phyloP scores from a whole-genome alignment of 2,113 vertebrate species.

The Dipodomys merriami region DNA sequence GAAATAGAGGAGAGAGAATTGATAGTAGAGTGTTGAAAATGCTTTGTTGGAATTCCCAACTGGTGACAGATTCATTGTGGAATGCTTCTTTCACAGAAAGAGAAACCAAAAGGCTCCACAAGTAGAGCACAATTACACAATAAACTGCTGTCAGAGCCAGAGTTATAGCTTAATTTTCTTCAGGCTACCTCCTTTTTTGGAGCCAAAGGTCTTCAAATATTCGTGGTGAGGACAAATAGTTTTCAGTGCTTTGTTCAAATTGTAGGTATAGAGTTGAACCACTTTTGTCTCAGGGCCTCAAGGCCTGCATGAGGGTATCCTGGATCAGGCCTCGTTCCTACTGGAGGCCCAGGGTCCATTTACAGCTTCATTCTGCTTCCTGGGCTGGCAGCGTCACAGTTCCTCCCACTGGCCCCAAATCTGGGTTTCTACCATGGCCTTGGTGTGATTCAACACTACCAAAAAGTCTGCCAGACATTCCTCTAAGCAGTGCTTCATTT shows the following conservation, averaged over 20 bases:
- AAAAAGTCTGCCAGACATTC: neutral
- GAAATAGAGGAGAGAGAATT: neutral
- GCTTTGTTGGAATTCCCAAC: neutral
- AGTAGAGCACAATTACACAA: neutral
- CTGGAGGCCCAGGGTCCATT: neutral
- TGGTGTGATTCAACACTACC: neutral
- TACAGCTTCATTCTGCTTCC: neutral
- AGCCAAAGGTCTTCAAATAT: slow-evolving; percentile 28
- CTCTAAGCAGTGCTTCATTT: neutral
- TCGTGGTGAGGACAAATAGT: neutral
- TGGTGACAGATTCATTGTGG: neutral
- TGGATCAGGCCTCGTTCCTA: neutral
- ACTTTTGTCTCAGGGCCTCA: neutral
- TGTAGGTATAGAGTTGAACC: neutral
- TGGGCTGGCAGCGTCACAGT: neutral
- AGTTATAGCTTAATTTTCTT: slow-evolving; percentile 36
- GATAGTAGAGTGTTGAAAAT: neutral
- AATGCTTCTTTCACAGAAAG: slow-evolving; percentile 6
- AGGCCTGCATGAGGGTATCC: neutral
- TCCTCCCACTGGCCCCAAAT: neutral
- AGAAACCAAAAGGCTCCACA: slow-evolving; percentile 1
- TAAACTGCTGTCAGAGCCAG: neutral
- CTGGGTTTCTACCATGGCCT: neutral
- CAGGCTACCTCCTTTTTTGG: neutral
- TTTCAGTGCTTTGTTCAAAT: neutral